Evolutionary conservation across 2,797 vertebrate species (phyloP).

Genomic region (Esox lucius): DNA sequence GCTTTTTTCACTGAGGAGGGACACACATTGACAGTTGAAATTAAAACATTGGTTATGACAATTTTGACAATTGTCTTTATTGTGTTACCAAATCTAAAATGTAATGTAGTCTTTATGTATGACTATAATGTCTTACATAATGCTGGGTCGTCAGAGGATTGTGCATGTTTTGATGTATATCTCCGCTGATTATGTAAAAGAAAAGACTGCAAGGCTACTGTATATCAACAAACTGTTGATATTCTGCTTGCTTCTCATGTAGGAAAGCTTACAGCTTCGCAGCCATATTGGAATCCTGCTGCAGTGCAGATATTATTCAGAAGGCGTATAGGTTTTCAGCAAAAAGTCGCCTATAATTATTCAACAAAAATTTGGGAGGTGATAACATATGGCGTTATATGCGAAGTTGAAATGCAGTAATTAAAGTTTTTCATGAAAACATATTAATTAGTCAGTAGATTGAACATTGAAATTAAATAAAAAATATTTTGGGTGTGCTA

Average conservation of each 20-base stretch:
- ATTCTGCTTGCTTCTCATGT: neutral
- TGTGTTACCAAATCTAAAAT: neutral
- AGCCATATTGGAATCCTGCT: conserved; percentile 49
- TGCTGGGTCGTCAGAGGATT: neutral
- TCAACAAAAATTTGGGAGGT: conserved; percentile 84
- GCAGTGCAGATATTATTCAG: conserved; percentile 50
- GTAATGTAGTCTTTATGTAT: neutral
- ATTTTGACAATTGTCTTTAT: neutral
- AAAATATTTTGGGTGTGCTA: no score
- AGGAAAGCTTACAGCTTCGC: conserved; percentile 28
- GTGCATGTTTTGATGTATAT: neutral
- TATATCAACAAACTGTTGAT: neutral
- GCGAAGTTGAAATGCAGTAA: conserved; percentile 85
- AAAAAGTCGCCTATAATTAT: conserved; percentile 82
- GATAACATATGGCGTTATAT: conserved; percentile 86
- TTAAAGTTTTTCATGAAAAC: conserved; percentile 31
- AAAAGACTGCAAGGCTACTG: neutral
- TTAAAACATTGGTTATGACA: neutral
- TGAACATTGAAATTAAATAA: neutral
- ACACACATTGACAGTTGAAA: neutral
- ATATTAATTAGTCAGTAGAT: conserved; percentile 12
- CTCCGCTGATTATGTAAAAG: neutral
- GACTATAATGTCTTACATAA: neutral
- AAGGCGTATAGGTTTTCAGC: conserved; percentile 59
- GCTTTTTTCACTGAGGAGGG: neutral